Percentiles rank a stretch among this genome's conserved stretches.
phyloP scores from a whole-genome alignment of 2,113 vertebrate genomes.

The Sciurus niger region DNA sequence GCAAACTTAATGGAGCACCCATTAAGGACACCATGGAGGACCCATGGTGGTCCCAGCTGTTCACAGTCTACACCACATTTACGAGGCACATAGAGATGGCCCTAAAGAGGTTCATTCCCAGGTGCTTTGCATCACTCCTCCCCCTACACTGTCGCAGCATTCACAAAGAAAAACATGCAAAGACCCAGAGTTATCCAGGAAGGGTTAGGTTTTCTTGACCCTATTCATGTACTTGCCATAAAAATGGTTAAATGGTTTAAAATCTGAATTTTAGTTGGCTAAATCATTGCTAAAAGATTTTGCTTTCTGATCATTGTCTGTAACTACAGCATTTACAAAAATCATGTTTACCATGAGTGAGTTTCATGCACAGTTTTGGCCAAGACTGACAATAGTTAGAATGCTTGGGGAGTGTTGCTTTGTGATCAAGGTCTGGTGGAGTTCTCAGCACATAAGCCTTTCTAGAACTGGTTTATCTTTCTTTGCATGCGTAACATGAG shows the following conservation, averaged over 20 bases:
- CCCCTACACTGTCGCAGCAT: accelerated
- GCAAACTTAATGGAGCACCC: neutral
- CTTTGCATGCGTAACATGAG: neutral
- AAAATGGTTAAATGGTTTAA: constrained; percentile 3
- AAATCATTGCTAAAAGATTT: neutral
- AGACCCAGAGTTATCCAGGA: neutral
- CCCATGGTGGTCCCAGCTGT: no score
- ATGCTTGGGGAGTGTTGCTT: neutral
- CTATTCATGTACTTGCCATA: constrained; percentile 3
- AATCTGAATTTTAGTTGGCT: neutral
- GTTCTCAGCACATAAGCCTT: neutral
- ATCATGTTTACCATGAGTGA: neutral
- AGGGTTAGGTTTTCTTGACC: neutral
- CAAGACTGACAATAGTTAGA: neutral
- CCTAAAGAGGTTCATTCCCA: neutral
- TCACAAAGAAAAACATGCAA: neutral
- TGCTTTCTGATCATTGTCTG: neutral
- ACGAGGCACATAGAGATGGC: neutral
- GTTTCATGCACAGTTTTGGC: neutral
- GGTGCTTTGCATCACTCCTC: neutral
- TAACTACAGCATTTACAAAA: neutral
- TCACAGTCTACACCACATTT: neutral
- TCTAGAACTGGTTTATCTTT: neutral
- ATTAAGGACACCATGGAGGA: no score
- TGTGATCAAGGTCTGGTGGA: neutral